Base-by-base conservation (phyloP, 2,113 vertebrate genomes). In the Ranitomeya variabilis region DNA sequence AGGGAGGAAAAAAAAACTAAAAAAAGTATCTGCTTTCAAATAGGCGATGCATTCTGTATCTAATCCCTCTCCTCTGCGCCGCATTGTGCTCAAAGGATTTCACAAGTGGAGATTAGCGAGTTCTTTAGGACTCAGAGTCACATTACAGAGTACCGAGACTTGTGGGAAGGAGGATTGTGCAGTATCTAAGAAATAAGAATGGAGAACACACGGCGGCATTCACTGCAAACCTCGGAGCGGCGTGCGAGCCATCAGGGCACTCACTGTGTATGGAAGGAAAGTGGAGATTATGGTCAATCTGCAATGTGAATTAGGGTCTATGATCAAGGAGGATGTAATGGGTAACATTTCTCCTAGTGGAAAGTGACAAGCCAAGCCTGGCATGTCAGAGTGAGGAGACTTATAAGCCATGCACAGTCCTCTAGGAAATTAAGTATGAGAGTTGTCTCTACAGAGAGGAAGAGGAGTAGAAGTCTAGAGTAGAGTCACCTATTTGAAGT, bases 31-130 rank as follows among this genome's bases (percentile, higher is more conserved):
- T 89, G 51, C 81, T 84, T 84, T 89, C 81, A 89, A 84, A 84
- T 78, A 82, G 87, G 87, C 71, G 62, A 89, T 57, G 71, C 52
- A 76, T 84, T 89, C 81, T 66, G 13, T n/a, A 15, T 66, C 18
- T 89, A 89, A 89, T 89, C 87, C 87, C 87, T 89, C 87, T 89
- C 87, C 87, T 89, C 80, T 31, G 80, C 60, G 51, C 67, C 12
- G 60, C 60, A 89, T 89, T 89, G 73, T 89, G 81, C 87, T 89
- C 87, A 84, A 84, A 78, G 81, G 71, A 84, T 89, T 89, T 89
- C 76, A 89, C 87, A 89, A 89, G 87, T 89, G 81, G 87, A 89
- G 87, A 89, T 89, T 89, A 89, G 60, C 60, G 74, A 78, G 71
- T 67, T 78, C 73, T 64, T 66, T 84, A 83, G 59, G 71, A 84